A percentile compares a stretch with the other conserved stretches of the same genome.
phyloP scores from a whole-genome alignment of 2,113 vertebrate genomes.

The Elgaria multicarinata region DNA sequence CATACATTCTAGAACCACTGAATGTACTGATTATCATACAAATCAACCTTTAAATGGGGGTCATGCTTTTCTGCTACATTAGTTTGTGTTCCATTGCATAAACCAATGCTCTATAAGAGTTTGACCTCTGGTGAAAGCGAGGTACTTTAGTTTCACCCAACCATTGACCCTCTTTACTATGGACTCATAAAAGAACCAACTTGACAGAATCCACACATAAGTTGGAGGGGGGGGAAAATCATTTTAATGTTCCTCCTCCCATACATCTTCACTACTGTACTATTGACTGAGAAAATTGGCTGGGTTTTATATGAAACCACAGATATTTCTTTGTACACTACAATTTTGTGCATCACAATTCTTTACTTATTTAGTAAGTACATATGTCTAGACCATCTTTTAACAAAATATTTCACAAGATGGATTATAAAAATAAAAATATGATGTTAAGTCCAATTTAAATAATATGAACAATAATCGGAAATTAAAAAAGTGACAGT shows the following conservation, averaged over 20 bases:
- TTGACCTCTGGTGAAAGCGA: constrained; percentile 56
- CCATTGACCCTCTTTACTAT: constrained; percentile 52
- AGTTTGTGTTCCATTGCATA: constrained; percentile 63
- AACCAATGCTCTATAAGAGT: constrained; percentile 51
- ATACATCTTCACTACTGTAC: background rate
- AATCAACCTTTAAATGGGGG: constrained; percentile 68
- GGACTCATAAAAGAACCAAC: constrained; percentile 41
- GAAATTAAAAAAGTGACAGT: background rate
- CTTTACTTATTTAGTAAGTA: background rate
- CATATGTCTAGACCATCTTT: background rate
- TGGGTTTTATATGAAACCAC: constrained; percentile 35
- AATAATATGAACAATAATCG: background rate
- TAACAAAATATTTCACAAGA: background rate
- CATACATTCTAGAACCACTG: constrained; percentile 58
- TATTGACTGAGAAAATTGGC: constrained; percentile 29
- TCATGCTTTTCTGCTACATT: constrained; percentile 66
- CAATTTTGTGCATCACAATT: constrained; percentile 11
- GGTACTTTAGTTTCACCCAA: constrained; percentile 32
- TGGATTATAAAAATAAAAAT: background rate
- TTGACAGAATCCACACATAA: constrained; percentile 36
- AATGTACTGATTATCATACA: constrained; percentile 67
- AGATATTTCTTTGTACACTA: constrained; percentile 22
- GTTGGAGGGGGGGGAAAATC: background rate
- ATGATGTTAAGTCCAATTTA: background rate
- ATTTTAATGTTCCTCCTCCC: background rate